These are phyloP conservation scores for Clupea harengus DNA, from an alignment of 2,113 vertebrate species.

Conservation along the genomic window DNA sequence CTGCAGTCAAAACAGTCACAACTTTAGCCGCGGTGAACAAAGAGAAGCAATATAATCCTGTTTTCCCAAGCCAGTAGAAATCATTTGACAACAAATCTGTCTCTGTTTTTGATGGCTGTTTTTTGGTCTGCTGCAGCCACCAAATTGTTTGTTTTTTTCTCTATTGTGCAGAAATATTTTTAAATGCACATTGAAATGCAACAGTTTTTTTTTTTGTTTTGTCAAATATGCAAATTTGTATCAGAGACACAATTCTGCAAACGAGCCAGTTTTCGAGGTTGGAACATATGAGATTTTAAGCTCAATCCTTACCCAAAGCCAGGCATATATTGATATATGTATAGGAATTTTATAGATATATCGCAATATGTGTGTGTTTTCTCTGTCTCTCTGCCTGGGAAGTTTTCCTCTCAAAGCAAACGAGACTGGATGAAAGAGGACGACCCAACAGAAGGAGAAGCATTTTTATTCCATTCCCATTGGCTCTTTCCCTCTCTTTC, in stretches of 20 bases:
- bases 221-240: constrained; percentile 38
- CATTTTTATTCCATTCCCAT: constrained; percentile 48
- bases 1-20: neutral
- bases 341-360: constrained; percentile 80
- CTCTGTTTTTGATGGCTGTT: constrained; percentile 43
- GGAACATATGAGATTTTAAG: constrained; percentile 3
- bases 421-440: constrained; percentile 54
- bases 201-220: constrained; percentile 50
- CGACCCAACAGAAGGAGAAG: constrained; percentile 49
- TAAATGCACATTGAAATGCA: constrained; percentile 53
- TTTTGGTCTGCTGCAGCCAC: constrained; percentile 35
- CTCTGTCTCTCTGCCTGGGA: constrained; percentile 71
- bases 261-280: constrained; percentile 25
- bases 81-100: constrained; percentile 53
- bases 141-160: constrained; percentile 8
- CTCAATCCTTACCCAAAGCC: constrained; percentile 63
- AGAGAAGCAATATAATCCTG: constrained; percentile 57
- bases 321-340: constrained; percentile 82
- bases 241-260: constrained; percentile 41
- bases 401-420: constrained; percentile 59
- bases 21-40: constrained; percentile 58
- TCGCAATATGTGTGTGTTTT: constrained; percentile 80
- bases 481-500: constrained; percentile 48
- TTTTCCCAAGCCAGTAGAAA: constrained; percentile 63
- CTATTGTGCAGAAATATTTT: constrained; percentile 29